Percentiles rank a stretch among this genome's conserved stretches.
phyloP scores from a whole-genome alignment of 2,888 invertebrate genomes.

The Lingula anatina region DNA sequence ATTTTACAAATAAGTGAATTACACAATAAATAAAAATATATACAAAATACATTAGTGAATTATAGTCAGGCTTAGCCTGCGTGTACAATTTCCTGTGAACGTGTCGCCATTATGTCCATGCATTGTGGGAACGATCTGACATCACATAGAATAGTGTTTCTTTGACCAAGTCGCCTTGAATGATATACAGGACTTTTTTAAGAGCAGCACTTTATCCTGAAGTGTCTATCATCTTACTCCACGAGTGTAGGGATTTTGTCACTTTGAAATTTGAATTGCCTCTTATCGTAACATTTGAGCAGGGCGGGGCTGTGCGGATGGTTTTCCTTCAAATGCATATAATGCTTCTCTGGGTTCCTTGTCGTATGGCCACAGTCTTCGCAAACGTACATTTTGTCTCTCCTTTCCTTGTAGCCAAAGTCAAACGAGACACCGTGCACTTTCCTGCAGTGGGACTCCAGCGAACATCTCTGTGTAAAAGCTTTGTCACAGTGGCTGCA shows the following conservation, averaged over 20 bases:
- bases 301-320: slow-evolving; percentile 73
- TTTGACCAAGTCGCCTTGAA: no score
- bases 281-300: slow-evolving; percentile 93
- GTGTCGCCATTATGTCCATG: no score
- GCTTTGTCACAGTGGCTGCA: slow-evolving; percentile 97
- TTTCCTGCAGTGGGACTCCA: slow-evolving; percentile 96
- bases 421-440: slow-evolving; percentile 95
- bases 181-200: no score
- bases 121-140: no score
- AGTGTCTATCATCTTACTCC: no score
- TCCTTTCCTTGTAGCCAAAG: slow-evolving; percentile 95
- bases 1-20: no score
- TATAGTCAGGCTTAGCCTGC: no score
- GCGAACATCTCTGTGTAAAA: slow-evolving; percentile 96
- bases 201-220: no score
- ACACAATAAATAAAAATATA: no score
- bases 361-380: slow-evolving; percentile 99
- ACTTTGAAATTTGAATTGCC: slow-evolving; percentile 67
- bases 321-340: slow-evolving; percentile 78
- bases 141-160: no score
- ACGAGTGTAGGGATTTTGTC: slow-evolving; percentile 6
- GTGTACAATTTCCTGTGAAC: no score
- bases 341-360: slow-evolving; percentile 91
- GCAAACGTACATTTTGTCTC: slow-evolving; percentile 98
- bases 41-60: no score